Evolutionary conservation across 2,888 invertebrate genomes (phyloP).

Genomic region (Hirtodrosophila histrioides): DNA sequence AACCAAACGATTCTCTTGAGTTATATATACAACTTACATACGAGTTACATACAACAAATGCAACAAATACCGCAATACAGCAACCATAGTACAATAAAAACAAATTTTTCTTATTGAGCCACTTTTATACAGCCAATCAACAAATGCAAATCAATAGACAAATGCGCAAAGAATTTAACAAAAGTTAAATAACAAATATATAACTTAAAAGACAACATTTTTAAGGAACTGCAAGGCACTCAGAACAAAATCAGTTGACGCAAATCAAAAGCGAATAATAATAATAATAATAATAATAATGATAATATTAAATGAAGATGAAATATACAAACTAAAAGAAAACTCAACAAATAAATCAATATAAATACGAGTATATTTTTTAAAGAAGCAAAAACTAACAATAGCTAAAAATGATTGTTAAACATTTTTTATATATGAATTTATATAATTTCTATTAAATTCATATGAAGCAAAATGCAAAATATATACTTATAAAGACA

Average conservation of each 20-base stretch:
- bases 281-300: slow-evolving; percentile 10
- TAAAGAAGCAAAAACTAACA: slow-evolving; percentile 62
- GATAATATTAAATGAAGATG: slow-evolving; percentile 22
- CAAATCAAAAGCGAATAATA: slow-evolving; percentile 46
- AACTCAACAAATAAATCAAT: slow-evolving; percentile 42
- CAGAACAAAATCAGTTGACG: slow-evolving; percentile 39
- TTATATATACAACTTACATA: slow-evolving; percentile 35
- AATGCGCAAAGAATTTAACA: slow-evolving; percentile 39
- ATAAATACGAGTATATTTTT: slow-evolving; percentile 64
- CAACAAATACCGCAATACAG: slow-evolving; percentile 69
- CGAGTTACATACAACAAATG: slow-evolving; percentile 61
- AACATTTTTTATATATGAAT: slow-evolving; percentile 75
- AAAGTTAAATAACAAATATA: slow-evolving; percentile 17
- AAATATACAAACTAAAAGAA: slow-evolving; percentile 39
- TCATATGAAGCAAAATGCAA: slow-evolving; percentile 41
- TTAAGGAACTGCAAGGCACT: slow-evolving; percentile 9
- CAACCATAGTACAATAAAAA: slow-evolving; percentile 80
- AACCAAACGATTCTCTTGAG: slow-evolving; percentile 51
- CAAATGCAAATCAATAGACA: slow-evolving; percentile 63
- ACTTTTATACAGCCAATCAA: slow-evolving; percentile 71
- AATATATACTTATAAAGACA: slow-evolving; percentile 34
- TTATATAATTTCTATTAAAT: slow-evolving; percentile 70
- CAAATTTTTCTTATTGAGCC: slow-evolving; percentile 70
- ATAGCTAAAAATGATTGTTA: slow-evolving; percentile 73
- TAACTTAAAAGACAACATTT: no score